Percentiles rank a stretch among this genome's conserved stretches.
Conservation (phyloP, 2,113 vertebrate species). For the Myrmecobius fasciatus region DNA sequence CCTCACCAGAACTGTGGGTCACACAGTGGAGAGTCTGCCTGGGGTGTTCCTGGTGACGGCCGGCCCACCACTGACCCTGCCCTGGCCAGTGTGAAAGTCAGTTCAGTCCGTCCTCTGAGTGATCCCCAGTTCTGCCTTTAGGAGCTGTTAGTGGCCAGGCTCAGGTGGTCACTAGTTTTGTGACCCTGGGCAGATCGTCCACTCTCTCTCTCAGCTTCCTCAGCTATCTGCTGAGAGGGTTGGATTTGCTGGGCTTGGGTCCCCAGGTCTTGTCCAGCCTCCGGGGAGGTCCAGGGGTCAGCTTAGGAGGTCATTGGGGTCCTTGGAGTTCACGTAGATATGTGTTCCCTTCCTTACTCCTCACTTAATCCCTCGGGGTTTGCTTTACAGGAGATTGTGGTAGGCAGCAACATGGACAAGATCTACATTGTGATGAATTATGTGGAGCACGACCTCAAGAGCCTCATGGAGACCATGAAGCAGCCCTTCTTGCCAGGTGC, state of each 20-base stretch:
- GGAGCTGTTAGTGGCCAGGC: background rate
- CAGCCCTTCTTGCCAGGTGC: conserved; percentile 97
- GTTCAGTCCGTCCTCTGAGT: background rate
- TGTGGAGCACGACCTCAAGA: conserved; percentile 97
- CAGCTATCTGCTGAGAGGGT: background rate
- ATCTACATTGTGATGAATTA: conserved; percentile 99
- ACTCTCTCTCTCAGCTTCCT: accelerated
- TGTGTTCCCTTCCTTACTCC: accelerated
- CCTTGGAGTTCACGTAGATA: accelerated
- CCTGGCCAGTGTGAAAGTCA: background rate
- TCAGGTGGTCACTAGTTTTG: accelerated
- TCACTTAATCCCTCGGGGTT: background rate
- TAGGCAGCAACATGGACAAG: conserved; percentile 99
- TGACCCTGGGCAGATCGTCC: accelerated
- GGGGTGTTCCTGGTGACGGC: background rate
- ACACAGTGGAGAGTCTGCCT: background rate
- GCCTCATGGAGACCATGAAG: conserved; percentile 99
- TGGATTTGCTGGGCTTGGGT: background rate
- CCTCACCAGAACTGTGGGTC: background rate
- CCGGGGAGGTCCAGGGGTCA: too few species aligned
- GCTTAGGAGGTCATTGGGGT: background rate
- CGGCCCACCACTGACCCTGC: too few species aligned
- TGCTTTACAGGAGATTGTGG: conserved; percentile 92
- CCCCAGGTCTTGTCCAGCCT: background rate
- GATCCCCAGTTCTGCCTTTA: background rate